Evolutionary conservation across 64 coral and sea anemone genomes (phyloP), one percentile per base, ranked within the genome.

Genomic region (Actinia tenebrosa): DNA sequence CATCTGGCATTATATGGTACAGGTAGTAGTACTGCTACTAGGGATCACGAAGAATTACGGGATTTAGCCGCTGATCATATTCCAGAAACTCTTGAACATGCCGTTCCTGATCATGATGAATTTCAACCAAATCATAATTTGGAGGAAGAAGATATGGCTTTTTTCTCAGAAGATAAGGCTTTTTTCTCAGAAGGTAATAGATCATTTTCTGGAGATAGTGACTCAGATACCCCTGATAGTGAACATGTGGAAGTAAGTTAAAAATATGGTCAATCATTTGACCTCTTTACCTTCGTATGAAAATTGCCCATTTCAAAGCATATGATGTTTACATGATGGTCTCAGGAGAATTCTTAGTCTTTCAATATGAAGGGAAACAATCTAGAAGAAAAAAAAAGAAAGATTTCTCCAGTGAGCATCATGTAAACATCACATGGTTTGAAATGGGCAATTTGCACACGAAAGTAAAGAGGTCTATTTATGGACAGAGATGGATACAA

Each of bases 1-100:
- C 79, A 81, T 75, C 26, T 75, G 69, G 69, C 69, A 30, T 30
- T 75, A 75, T 75, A 75, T 75, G 27, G 69, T 75, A 42, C 69
- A 4, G 10, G 22, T 19, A 23, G 64, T 15, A 30, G 69, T 75
- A 75, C 23, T 30, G 27, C 26, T 16, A 75, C 23, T 75, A 26
- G 25, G 5, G 26, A 66, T 66, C 63, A 66, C n/a, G 63, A 75
- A 75, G 69, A 75, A 13, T 75, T 30, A 26, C n/a, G 10, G 69
- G 69, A 72, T 37, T 72, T 72, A 42, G 23, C 69, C 69, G 23
- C 69, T 42, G 69, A 72, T 72, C 25, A 27, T 72, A 26, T 72
- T 72, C 69, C 69, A 42, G 69, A 72, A 72, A 72, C 69, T 27
- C 22, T 72, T 72, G 69, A 72, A 72, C 69, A 75, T 37, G 30